phyloP scores from a whole-genome alignment of 2,888 invertebrate genomes.

The Calameuta pallipes region DNA sequence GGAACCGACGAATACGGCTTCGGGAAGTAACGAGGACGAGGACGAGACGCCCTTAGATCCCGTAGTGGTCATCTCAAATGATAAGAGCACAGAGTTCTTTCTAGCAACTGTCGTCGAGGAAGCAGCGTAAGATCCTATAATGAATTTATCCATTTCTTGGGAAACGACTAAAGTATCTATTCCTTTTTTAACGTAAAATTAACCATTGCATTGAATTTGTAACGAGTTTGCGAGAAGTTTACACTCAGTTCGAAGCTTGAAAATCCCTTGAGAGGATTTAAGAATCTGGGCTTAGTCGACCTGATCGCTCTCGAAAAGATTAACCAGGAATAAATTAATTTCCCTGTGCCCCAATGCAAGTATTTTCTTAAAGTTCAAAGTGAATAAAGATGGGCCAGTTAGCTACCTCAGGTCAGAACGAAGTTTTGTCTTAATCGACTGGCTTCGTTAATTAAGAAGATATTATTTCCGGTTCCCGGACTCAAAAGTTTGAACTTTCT shows the following conservation, averaged over 20 bases:
- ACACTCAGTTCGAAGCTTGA: neutral
- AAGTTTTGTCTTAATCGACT: constrained; percentile 38
- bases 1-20: constrained; percentile 89
- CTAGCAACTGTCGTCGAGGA: constrained; percentile 89
- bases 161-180: neutral
- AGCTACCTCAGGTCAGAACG: constrained; percentile 19
- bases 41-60: constrained; percentile 69
- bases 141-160: neutral
- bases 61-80: constrained; percentile 82
- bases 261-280: neutral
- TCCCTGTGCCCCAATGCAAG: neutral
- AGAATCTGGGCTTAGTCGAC: neutral
- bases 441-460: constrained; percentile 37
- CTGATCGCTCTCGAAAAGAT: neutral
- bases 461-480: constrained; percentile 29
- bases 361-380: neutral
- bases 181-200: neutral
- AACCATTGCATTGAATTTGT: neutral
- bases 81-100: constrained; percentile 91
- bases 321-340: neutral
- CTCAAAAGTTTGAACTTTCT: constrained; percentile 22
- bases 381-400: neutral
- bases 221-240: neutral
- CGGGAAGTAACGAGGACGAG: constrained; percentile 89
- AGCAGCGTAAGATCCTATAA: constrained; percentile 76